A percentile compares a stretch with the other conserved stretches of the same genome.
Evolutionary conservation across 2,888 invertebrate genomes (phyloP).

Genomic region (Sialis lutaria): DNA sequence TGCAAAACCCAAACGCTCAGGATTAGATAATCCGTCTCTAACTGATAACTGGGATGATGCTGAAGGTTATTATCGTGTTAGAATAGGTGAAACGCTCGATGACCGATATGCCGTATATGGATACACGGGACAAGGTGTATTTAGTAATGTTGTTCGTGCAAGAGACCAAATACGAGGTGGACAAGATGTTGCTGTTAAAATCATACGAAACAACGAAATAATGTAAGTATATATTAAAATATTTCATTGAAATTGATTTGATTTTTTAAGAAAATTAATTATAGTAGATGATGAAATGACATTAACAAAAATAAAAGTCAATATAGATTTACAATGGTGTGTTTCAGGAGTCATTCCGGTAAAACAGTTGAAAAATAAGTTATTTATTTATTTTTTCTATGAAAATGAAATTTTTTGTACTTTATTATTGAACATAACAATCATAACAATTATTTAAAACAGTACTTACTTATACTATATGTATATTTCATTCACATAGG

Average conservation of each 20-base stretch:
- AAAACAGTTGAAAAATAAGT: too few relatives aligned
- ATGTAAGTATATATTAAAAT: slow-evolving; percentile 40
- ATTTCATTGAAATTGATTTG: neutral
- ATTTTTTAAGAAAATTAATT: too few relatives aligned
- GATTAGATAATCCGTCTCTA: slow-evolving; percentile 72
- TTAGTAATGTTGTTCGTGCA: slow-evolving; percentile 91
- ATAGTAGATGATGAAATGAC: too few relatives aligned
- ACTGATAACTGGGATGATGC: slow-evolving; percentile 99
- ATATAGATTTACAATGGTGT: too few relatives aligned
- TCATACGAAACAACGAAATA: slow-evolving; percentile 96
- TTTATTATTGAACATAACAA: too few relatives aligned
- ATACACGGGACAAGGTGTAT: slow-evolving; percentile 97
- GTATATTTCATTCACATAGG: too few relatives aligned
- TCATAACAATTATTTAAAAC: too few relatives aligned
- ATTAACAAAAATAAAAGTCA: too few relatives aligned
- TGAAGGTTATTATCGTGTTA: slow-evolving; percentile 94
- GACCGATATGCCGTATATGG: slow-evolving; percentile 88
- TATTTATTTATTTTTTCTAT: too few relatives aligned
- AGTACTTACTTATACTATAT: too few relatives aligned
- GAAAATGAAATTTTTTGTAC: too few relatives aligned
- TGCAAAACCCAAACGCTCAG: slow-evolving; percentile 28
- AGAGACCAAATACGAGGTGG: slow-evolving; percentile 75
- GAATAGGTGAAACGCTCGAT: slow-evolving; percentile 88
- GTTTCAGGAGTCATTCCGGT: too few relatives aligned
- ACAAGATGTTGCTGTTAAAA: slow-evolving; percentile 92